A percentile compares a stretch with the other conserved stretches of the same genome.
These are phyloP conservation scores for Antheraea assamensis DNA, from an alignment of 2,888 invertebrate genomes.

Conservation along the genomic window DNA sequence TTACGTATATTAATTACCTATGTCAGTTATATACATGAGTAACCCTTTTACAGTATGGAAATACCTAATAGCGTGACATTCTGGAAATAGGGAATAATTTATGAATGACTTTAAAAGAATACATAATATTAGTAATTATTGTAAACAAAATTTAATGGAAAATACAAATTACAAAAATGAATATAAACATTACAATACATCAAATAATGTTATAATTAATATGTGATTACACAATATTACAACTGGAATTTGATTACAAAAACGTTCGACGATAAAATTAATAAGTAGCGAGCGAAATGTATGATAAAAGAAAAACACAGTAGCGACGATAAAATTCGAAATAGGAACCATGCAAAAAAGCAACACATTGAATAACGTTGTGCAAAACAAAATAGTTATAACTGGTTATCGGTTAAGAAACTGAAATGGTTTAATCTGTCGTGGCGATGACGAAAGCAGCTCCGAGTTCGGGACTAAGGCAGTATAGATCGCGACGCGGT, in stretches of 20 bases:
- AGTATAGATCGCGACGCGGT: conserved; percentile 54
- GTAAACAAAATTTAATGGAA: background rate
- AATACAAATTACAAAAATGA: background rate
- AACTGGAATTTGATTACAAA: conserved; percentile 6
- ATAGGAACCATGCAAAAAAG: conserved; percentile 29
- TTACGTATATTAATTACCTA: too few relatives aligned
- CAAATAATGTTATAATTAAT: background rate
- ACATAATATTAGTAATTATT: background rate
- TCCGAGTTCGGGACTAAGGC: conserved; percentile 38
- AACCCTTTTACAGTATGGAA: background rate
- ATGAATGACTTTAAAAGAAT: background rate
- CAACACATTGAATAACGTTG: conserved; percentile 36
- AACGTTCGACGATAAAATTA: background rate
- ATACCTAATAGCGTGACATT: background rate
- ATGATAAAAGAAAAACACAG: conserved; percentile 14
- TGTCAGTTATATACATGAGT: background rate
- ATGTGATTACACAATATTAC: background rate
- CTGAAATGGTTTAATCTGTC: conserved; percentile 51
- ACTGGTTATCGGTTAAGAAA: conserved; percentile 60
- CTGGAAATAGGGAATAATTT: background rate
- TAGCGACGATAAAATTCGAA: conserved; percentile 30
- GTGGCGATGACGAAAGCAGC: conserved; percentile 34
- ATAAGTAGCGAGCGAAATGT: background rate
- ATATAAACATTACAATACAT: background rate
- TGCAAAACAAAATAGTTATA: conserved; percentile 45